Conservation (phyloP, 2,113 vertebrate genomes). For the Pitta sordida region DNA sequence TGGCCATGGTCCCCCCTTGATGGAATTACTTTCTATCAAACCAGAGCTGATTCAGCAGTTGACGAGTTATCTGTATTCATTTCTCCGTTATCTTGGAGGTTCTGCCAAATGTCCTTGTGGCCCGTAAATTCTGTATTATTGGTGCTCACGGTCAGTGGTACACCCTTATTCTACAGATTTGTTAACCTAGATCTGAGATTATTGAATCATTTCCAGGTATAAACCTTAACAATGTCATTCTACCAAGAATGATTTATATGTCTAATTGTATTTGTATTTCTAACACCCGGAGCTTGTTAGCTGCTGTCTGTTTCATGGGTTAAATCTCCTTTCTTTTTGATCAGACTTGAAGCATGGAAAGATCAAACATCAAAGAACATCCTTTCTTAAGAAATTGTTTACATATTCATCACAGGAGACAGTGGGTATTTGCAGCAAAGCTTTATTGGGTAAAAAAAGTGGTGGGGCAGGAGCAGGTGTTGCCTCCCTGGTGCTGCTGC, state of each 20-base stretch:
- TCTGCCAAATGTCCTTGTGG: background rate
- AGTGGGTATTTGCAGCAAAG: background rate
- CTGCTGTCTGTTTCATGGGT: background rate
- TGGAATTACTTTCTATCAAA: background rate
- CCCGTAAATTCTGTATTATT: background rate
- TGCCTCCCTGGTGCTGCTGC: rapidly evolving
- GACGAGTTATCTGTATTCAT: background rate
- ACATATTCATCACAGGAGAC: background rate
- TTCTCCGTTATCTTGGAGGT: background rate
- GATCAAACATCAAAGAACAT: background rate
- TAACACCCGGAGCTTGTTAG: background rate
- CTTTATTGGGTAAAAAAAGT: background rate
- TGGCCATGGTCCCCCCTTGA: background rate
- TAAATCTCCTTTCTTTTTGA: background rate
- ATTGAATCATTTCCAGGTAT: background rate
- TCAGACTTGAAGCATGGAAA: background rate
- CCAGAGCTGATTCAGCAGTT: background rate
- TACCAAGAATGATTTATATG: background rate
- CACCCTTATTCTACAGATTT: background rate
- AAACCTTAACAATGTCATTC: background rate
- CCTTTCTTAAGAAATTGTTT: background rate
- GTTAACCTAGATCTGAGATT: background rate
- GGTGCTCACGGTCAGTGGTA: no score
- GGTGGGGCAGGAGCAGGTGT: rapidly evolving
- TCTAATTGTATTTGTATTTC: background rate